phyloP scores from a whole-genome alignment of 2,113 vertebrate genomes.

The Phaetusa simplex region DNA sequence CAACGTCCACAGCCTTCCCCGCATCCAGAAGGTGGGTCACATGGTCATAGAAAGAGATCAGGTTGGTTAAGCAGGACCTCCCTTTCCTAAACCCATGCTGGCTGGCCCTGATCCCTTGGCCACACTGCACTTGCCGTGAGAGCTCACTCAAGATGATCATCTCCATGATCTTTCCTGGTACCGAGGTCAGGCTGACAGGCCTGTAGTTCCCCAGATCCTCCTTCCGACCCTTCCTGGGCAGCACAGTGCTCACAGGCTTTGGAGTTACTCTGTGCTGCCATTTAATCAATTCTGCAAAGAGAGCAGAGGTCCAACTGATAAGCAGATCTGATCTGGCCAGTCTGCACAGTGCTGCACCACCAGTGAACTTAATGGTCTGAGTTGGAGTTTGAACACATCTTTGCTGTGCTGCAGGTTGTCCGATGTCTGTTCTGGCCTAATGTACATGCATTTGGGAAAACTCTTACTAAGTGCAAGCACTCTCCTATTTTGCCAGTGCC shows the following conservation, averaged over 20 bases:
- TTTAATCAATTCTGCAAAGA: background rate
- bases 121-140: too few species aligned
- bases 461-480: background rate
- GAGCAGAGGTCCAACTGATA: background rate
- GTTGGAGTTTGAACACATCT: background rate
- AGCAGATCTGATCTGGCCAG: background rate
- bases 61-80: too few species aligned
- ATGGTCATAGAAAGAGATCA: too few species aligned
- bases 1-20: too few species aligned
- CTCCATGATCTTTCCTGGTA: too few species aligned
- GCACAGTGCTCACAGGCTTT: background rate
- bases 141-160: too few species aligned
- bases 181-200: too few species aligned
- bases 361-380: background rate
- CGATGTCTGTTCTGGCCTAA: background rate
- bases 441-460: background rate
- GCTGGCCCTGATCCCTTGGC: too few species aligned
- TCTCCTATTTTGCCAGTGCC: background rate
- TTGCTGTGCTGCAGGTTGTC: background rate
- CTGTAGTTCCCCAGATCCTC: too few species aligned
- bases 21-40: too few species aligned
- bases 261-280: background rate
- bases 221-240: background rate
- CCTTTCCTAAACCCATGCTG: too few species aligned
- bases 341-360: background rate